Evolutionary conservation across 2,888 invertebrate species (phyloP).

Genomic region (Tachina grossa): DNA sequence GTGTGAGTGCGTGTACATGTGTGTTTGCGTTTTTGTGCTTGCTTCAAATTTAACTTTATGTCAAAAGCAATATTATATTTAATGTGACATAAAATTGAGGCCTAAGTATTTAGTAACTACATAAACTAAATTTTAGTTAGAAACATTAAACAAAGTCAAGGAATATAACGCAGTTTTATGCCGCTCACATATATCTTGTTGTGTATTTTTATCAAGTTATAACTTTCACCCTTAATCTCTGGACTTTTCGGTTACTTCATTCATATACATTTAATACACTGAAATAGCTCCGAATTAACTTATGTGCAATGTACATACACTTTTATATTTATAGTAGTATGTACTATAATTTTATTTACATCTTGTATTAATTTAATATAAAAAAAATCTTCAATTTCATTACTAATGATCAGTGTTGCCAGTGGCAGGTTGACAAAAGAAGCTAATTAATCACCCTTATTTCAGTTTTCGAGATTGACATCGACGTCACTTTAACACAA

Average conservation of each 20-base stretch:
- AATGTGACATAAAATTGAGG: neutral
- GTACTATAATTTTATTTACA: neutral
- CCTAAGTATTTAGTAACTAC: neutral
- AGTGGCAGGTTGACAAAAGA: neutral
- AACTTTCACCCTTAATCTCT: slow-evolving; percentile 42
- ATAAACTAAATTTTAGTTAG: neutral
- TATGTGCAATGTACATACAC: neutral
- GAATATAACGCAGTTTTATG: neutral
- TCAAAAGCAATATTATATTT: neutral
- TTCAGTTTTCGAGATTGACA: no score
- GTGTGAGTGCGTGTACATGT: no score
- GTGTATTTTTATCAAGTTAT: slow-evolving; percentile 5
- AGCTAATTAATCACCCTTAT: no score
- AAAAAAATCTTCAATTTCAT: slow-evolving; percentile 31
- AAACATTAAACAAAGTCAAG: neutral
- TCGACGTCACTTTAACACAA: no score
- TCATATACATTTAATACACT: no score
- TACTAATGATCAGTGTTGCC: slow-evolving; percentile 22
- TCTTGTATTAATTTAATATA: neutral
- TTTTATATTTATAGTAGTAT: neutral
- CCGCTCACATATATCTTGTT: no score
- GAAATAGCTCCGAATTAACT: neutral
- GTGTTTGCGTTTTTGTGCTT: neutral
- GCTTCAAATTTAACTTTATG: neutral
- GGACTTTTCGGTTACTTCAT: slow-evolving; percentile 33